phyloP scores from a whole-genome alignment of 2,888 invertebrate species.

The Tenthredo amoena region DNA sequence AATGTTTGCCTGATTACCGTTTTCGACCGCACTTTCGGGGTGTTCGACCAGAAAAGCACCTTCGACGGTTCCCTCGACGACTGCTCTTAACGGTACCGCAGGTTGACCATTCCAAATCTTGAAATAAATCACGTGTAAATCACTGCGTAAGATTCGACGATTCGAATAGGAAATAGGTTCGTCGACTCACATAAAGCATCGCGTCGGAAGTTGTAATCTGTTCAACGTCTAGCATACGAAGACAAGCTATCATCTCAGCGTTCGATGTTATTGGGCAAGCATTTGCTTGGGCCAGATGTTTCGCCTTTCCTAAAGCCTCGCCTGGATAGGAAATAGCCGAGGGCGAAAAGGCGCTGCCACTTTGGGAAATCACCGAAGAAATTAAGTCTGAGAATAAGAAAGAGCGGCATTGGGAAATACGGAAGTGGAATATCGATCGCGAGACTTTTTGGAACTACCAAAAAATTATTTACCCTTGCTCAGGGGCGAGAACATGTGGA shows the following conservation, averaged over 20 bases:
- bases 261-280: constrained; percentile 37
- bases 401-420: background rate
- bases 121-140: background rate
- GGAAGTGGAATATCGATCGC: background rate
- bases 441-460: background rate
- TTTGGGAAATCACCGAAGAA: constrained; percentile 34
- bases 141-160: background rate
- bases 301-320: constrained; percentile 45
- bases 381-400: constrained; percentile 7
- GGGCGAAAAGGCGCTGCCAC: constrained; percentile 60
- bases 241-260: constrained; percentile 46
- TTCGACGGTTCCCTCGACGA: constrained; percentile 30
- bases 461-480: constrained; percentile 31
- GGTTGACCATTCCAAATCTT: constrained; percentile 46
- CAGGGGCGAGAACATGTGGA: constrained; percentile 42
- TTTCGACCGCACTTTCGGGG: constrained; percentile 44
- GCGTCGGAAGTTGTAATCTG: constrained; percentile 40
- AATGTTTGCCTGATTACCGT: constrained; percentile 50
- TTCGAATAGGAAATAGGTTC: background rate
- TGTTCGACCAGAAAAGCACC: constrained; percentile 52
- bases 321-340: constrained; percentile 70
- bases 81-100: constrained; percentile 38
- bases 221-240: constrained; percentile 40
- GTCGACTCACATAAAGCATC: constrained; percentile 39
- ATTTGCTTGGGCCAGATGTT: constrained; percentile 38